Conservation (phyloP, 2,113 vertebrate genomes). For the Eurystomus gularis region DNA sequence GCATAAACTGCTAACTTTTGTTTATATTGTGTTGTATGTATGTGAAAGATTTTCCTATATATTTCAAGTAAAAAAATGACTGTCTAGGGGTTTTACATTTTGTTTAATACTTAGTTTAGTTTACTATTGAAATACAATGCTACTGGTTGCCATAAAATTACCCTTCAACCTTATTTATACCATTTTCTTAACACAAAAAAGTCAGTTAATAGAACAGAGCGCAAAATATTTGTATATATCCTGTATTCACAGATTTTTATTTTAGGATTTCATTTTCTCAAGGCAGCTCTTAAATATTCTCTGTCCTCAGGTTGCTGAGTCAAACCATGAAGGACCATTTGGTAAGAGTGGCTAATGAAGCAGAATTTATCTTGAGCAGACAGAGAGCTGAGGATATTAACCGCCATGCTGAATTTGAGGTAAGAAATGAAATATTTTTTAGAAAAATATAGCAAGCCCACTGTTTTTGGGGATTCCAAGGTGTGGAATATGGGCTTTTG, state of each 20-base stretch:
- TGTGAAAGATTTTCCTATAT: background rate
- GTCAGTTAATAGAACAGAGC: background rate
- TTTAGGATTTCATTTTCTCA: background rate
- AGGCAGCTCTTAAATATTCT: slow-evolving; percentile 17
- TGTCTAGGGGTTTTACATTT: background rate
- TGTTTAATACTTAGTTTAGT: background rate
- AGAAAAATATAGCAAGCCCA: background rate
- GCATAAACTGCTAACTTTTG: background rate
- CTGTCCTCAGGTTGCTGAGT: slow-evolving; percentile 86
- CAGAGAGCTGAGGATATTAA: slow-evolving; percentile 97
- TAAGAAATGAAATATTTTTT: slow-evolving; percentile 51
- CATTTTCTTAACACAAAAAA: background rate
- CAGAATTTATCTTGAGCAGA: slow-evolving; percentile 95
- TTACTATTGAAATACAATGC: background rate
- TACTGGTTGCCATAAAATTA: background rate
- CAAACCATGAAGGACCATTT: slow-evolving; percentile 99
- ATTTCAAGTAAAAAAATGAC: background rate
- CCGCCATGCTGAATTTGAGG: slow-evolving; percentile 98
- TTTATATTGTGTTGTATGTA: background rate
- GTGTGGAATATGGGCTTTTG: background rate
- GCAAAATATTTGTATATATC: background rate
- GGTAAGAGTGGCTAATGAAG: slow-evolving; percentile 97
- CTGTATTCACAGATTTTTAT: background rate
- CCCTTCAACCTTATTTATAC: background rate
- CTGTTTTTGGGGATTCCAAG: background rate